These are phyloP conservation scores for Drosophila biarmipes DNA, from an alignment of 1,140 invertebrate genomes.

Conservation along the genomic window DNA sequence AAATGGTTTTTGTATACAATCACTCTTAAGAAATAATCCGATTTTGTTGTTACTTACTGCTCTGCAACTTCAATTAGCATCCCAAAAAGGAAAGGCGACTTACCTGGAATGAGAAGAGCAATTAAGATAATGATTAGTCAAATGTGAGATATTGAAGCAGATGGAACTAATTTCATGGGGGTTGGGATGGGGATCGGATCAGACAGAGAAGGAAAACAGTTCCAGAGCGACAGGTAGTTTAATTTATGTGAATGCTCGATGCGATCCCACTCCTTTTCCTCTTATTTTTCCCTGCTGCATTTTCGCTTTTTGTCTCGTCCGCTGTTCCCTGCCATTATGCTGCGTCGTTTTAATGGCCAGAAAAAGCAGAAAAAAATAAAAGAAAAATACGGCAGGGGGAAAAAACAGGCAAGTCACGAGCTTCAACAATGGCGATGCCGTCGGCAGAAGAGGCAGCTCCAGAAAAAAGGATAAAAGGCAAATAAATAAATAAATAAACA, in stretches of 20 bases:
- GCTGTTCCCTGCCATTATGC: constrained; percentile 76
- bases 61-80: constrained; percentile 7
- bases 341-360: constrained; percentile 80
- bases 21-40: too few species aligned
- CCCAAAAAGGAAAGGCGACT: constrained; percentile 37
- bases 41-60: constrained; percentile 17
- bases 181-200: background rate
- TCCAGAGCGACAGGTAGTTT: constrained; percentile 78
- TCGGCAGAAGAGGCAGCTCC: constrained; percentile 32
- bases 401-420: constrained; percentile 72
- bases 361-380: constrained; percentile 18
- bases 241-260: constrained; percentile 71
- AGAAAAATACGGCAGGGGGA: constrained; percentile 20
- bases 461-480: constrained; percentile 68
- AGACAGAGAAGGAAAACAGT: constrained; percentile 9
- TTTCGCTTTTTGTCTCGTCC: constrained; percentile 53
- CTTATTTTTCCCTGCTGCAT: constrained; percentile 36
- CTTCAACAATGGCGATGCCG: constrained; percentile 66
- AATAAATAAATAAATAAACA: constrained; percentile 83
- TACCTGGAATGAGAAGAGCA: constrained; percentile 65
- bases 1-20: too few species aligned
- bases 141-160: constrained; percentile 49
- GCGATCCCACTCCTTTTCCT: constrained; percentile 17
- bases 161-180: constrained; percentile 66
- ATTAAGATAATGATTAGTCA: constrained; percentile 64